Conservation (phyloP, 2,797 vertebrate genomes). For the Melopsittacus undulatus region DNA sequence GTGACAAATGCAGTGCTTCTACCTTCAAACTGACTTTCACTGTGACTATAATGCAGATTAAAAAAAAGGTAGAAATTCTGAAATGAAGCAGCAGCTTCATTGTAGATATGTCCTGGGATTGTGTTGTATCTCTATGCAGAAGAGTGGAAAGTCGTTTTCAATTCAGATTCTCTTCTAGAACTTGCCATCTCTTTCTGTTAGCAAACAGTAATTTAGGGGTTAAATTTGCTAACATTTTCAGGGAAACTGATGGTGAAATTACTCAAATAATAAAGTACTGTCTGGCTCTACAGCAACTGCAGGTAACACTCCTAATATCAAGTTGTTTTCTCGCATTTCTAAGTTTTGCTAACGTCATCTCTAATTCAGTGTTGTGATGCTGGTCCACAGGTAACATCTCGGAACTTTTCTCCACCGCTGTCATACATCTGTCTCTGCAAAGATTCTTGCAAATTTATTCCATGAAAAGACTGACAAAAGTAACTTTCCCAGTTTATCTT, state of each 20-base stretch:
- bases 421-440: neutral
- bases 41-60: neutral
- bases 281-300: neutral
- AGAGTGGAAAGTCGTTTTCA: neutral
- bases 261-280: neutral
- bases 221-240: neutral
- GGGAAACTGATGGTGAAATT: neutral
- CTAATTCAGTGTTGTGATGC: neutral
- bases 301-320: neutral
- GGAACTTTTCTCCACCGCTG: neutral
- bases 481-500: neutral
- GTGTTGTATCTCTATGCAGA: fast-evolving
- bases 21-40: neutral
- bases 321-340: neutral
- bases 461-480: neutral
- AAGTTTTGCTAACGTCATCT: neutral
- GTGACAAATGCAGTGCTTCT: neutral
- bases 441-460: neutral
- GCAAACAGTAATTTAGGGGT: neutral
- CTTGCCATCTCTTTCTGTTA: neutral
- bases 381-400: neutral
- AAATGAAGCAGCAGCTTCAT: neutral
- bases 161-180: neutral
- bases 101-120: neutral
- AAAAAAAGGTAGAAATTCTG: neutral